Evolutionary conservation across 1,140 invertebrate genomes (phyloP), one percentile per base, ranked within the genome.

Genomic region (Aricia agestis): DNA sequence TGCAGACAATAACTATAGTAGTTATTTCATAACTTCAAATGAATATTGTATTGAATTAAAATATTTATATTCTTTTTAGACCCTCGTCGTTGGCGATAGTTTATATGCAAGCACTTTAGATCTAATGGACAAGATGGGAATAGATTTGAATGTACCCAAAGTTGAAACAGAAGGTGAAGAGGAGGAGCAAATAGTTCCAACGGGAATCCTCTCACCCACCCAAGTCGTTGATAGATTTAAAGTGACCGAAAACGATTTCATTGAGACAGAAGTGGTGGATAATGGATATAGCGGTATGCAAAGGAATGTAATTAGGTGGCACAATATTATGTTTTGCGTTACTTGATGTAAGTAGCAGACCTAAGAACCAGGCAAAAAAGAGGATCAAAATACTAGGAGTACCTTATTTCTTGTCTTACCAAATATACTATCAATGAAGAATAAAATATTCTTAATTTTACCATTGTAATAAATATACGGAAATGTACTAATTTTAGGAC

Each of bases 71-170:
- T 36, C 36, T 36, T 36, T 9, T 13, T 52, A 52, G 45, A 52
- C 45, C 13, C 45, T 52, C 11, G 13, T 52, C 1, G 13, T 52
- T 11, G 92, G 92, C 0, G 90, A 93, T 59, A 80, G 85, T 2
- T 87, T 91, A 0, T 93, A 93, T 71, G 81, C 86, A 71, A 82
- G 82, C 42, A 92, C 90, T 1, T 81, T 93, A 65, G 85, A 92
- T 63, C 69, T 83, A 36, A 77, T 93, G 0, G 86, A 92, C 66
- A 83, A 83, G 67, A 84, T 87, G 78, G 87, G 90, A n/a, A 86
- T 93, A 9, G 86, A 74, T 42, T 70, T 92, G 3, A 83, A 83
- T 3, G 74, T 82, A 6, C 82, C 84, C 15, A 80, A 79, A 9
- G 19, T 72, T 6, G 79, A 82, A 13, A 81, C 78, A 6, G 89